Percentiles rank a stretch among this genome's conserved stretches.
These are phyloP conservation scores for Coronaproctus castanopsis DNA, from an alignment of 2,888 invertebrate genomes.

Conservation along the genomic window DNA sequence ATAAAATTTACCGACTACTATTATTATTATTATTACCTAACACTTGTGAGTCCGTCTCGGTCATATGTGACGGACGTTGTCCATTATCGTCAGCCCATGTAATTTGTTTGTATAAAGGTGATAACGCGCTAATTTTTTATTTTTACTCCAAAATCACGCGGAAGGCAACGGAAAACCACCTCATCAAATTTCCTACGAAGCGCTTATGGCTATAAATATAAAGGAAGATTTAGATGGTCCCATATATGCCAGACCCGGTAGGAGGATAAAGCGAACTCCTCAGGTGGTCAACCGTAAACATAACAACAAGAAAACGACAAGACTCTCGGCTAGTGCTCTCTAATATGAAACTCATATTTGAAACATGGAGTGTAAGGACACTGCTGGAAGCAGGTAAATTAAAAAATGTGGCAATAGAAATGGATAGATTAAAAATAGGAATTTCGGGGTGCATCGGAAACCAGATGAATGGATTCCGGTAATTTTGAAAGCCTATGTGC, in stretches of 20 bases:
- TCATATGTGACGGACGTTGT: too few relatives aligned
- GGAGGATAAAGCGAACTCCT: background rate
- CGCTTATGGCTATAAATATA: background rate
- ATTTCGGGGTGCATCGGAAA: background rate
- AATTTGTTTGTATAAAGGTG: too few relatives aligned
- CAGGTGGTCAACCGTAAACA: background rate
- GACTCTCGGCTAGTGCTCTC: background rate
- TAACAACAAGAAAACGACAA: background rate
- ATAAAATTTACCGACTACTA: too few relatives aligned
- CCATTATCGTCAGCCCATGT: too few relatives aligned
- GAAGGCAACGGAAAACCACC: background rate
- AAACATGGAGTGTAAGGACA: background rate
- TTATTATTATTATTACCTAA: too few relatives aligned
- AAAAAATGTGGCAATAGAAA: background rate
- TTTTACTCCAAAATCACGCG: background rate
- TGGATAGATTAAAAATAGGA: background rate
- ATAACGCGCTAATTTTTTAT: too few relatives aligned
- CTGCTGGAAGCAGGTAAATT: background rate
- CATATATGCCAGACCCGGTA: background rate
- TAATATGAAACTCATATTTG: background rate
- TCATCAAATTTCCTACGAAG: background rate
- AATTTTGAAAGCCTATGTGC: background rate
- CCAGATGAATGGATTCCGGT: background rate
- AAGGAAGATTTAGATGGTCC: background rate
- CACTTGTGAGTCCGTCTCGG: too few relatives aligned